Evolutionary conservation across 2,113 vertebrate genomes (phyloP), one percentile per base, ranked within the genome.

Genomic region (Desmodus rotundus): DNA sequence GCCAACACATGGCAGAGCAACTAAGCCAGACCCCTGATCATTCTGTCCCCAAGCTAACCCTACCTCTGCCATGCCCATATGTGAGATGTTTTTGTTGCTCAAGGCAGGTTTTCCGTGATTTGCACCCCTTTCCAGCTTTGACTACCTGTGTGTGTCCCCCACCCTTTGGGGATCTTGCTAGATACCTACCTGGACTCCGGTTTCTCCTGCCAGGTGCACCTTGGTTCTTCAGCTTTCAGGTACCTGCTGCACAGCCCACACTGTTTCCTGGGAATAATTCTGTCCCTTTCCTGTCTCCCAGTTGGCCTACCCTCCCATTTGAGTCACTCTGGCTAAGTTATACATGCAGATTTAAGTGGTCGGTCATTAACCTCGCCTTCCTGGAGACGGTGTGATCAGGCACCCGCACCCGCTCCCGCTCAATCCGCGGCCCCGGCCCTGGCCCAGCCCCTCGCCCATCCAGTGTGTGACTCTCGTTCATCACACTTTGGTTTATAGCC

Each of bases 401-500:
- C 17, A 13, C 24, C 41, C 2, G 24, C 17, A 13, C 24, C 41
- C 2, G 28, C 91, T 81, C 76, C 68, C 19, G 41, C 80, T 33
- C 31, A 4, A 2, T 11, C 73, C 33, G 19, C 36, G 38, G 20
- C 36, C 14, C 16, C 17, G 70, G 22, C 73, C 45, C 0, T 0
- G 70, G 15, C 91, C 70, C 17, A 0, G 15, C 58, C 47, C 52
- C n/a, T 36, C 2, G 0, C 76, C 87, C 50, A 63, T 92, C 10
- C 24, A 3, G 38, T 61, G 56, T 77, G 67, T 43, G 56, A n/a
- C 9, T 80, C 33, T 52, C 90, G 47, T 93, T 50, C 26, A 87
- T 93, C 95, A 96, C 72, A 76, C 76, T 81, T 93, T 77, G 65
- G 50, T 97, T 96, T 78, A 92, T 24, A 47, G 93, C 84, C 84